phyloP scores from a whole-genome alignment of 2,888 invertebrate species.

The Carcina quercana region DNA sequence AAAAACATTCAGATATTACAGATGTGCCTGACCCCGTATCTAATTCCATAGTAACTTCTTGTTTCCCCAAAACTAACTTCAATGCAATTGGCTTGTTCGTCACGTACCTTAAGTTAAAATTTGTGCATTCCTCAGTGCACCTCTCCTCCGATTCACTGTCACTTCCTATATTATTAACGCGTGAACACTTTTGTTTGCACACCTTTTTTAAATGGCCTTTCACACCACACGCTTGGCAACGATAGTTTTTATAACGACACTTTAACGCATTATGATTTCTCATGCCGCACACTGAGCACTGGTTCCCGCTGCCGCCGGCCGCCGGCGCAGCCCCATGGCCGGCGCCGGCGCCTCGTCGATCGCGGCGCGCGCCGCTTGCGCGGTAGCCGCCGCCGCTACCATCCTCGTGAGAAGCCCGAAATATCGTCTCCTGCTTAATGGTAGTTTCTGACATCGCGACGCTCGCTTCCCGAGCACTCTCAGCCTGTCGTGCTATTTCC shows the following conservation, averaged over 20 bases:
- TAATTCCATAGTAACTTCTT: conserved; percentile 13
- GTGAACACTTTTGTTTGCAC: conserved; percentile 8
- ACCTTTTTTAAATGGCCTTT: conserved; percentile 21
- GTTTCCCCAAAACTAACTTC: conserved; percentile 5
- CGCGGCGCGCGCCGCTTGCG: not conserved
- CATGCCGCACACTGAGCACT: conserved; percentile 15
- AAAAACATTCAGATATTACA: conserved; percentile 15
- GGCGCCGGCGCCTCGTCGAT: not conserved
- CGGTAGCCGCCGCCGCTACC: not conserved
- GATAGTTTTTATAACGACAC: conserved; percentile 17
- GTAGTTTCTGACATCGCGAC: too few relatives aligned
- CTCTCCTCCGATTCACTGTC: not conserved
- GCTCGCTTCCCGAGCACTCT: conserved; percentile 4
- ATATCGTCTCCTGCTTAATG: conserved; percentile 15
- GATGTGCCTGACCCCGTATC: conserved; percentile 16
- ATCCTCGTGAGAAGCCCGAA: conserved; percentile 3
- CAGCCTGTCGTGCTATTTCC: conserved; percentile 12
- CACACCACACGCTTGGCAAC: conserved; percentile 15
- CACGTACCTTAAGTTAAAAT: conserved; percentile 17
- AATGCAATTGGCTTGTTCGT: conserved; percentile 11
- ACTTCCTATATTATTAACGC: conserved; percentile 6
- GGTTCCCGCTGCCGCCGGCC: not conserved
- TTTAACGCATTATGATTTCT: conserved; percentile 11
- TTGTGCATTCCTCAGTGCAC: conserved; percentile 14
- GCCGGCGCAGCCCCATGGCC: not conserved